phyloP scores from a whole-genome alignment of 2,888 invertebrate species.

The Metacarcinus magister region DNA sequence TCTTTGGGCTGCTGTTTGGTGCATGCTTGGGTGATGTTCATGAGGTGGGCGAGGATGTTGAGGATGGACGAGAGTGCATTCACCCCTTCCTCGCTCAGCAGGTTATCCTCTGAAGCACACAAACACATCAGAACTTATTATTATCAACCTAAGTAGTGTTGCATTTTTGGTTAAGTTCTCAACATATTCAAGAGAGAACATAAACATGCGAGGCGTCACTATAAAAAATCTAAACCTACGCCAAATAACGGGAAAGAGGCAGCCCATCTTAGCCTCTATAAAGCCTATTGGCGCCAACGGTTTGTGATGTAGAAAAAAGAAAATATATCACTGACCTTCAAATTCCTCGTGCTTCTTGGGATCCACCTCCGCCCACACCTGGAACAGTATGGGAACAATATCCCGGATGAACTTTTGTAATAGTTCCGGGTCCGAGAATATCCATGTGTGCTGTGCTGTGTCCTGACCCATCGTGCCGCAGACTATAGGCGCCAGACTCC shows the following conservation, averaged over 20 bases:
- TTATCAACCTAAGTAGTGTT: neutral
- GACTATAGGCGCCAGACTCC: conserved; percentile 68
- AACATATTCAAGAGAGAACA: no score
- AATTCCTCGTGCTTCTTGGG: conserved; percentile 74
- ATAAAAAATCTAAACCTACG: no score
- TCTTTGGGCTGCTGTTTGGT: conserved; percentile 68
- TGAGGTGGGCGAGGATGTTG: conserved; percentile 88
- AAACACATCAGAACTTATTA: neutral
- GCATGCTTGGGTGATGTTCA: conserved; percentile 84
- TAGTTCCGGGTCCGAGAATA: conserved; percentile 78
- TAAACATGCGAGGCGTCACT: no score
- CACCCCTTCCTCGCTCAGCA: conserved; percentile 87
- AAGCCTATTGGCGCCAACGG: no score
- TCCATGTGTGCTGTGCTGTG: neutral
- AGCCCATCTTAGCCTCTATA: no score
- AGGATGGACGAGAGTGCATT: conserved; percentile 88
- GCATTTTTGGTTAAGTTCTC: no score
- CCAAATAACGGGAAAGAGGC: no score
- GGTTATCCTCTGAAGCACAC: conserved; percentile 78
- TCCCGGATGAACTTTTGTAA: conserved; percentile 88
- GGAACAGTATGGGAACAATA: conserved; percentile 91
- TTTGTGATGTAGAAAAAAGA: no score
- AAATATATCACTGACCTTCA: conserved; percentile 21
- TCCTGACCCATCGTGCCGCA: neutral
- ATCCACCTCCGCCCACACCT: conserved; percentile 92